Conservation (phyloP, 2,113 vertebrate species). For the Python bivittatus region DNA sequence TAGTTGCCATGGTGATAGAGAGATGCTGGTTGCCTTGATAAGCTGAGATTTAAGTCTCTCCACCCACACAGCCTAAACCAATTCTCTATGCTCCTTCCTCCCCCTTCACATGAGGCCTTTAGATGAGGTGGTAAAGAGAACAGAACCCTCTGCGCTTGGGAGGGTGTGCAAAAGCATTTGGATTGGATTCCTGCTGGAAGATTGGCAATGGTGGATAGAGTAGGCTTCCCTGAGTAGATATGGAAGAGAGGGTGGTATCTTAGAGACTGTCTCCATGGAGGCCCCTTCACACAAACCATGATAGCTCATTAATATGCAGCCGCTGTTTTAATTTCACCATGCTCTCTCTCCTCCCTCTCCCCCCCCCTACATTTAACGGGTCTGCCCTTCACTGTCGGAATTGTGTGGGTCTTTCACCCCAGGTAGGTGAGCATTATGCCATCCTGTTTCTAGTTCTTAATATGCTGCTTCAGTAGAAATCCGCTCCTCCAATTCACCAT, state of each 20-base stretch:
- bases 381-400: conserved; percentile 30
- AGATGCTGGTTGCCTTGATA: conserved; percentile 72
- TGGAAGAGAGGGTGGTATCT: conserved; percentile 66
- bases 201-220: conserved; percentile 31
- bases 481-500: not conserved
- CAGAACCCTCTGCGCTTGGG: conserved; percentile 45
- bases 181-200: conserved; percentile 41
- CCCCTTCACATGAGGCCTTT: conserved; percentile 44
- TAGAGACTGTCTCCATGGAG: conserved; percentile 76
- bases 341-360: not conserved
- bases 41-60: conserved; percentile 58
- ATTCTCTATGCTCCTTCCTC: conserved; percentile 45
- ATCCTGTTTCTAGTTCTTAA: not conserved
- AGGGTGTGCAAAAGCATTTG: conserved; percentile 30
- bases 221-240: conserved; percentile 59
- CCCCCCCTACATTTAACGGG: conserved; percentile 47
- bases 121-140: not conserved
- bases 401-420: conserved; percentile 26
- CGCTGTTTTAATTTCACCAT: conserved; percentile 42
- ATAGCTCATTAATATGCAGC: conserved; percentile 68
- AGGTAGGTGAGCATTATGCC: not conserved
- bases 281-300: conserved; percentile 61
- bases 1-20: conserved; percentile 70
- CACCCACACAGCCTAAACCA: conserved; percentile 56
- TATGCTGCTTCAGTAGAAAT: not conserved